phyloP scores from a whole-genome alignment of 2,888 invertebrate species.

The Noctua pronuba region DNA sequence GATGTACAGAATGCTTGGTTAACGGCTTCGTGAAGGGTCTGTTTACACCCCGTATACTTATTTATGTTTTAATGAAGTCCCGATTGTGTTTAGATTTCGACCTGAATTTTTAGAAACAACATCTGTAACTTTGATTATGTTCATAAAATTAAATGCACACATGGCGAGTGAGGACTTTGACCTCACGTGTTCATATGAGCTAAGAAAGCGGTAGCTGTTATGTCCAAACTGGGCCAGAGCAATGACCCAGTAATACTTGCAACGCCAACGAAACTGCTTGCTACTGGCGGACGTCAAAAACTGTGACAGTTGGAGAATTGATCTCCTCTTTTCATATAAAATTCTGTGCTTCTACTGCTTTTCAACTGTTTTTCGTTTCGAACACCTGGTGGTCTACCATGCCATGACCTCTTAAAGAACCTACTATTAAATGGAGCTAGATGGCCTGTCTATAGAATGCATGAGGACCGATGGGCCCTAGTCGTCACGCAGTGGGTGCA shows the following conservation, averaged over 20 bases:
- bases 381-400: neutral
- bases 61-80: neutral
- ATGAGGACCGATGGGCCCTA: too few species aligned
- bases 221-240: conserved; percentile 64
- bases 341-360: neutral
- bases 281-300: neutral
- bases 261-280: conserved; percentile 26
- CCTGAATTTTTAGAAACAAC: neutral
- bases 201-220: conserved; percentile 35
- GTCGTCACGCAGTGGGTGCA: too few species aligned
- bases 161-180: conserved; percentile 20
- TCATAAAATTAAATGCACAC: conserved; percentile 10
- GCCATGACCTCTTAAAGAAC: neutral
- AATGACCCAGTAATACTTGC: conserved; percentile 61
- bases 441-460: too few species aligned
- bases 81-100: neutral
- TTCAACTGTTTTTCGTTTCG: neutral
- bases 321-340: neutral
- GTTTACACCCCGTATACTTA: too few species aligned
- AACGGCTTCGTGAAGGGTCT: too few species aligned
- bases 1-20: too few species aligned
- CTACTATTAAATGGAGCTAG: neutral
- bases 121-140: conserved; percentile 1
- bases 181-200: conserved; percentile 26
- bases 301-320: neutral